Evolutionary conservation across 1,140 invertebrate genomes (phyloP).

Genomic region (Hyposmocoma kahamanoa): DNA sequence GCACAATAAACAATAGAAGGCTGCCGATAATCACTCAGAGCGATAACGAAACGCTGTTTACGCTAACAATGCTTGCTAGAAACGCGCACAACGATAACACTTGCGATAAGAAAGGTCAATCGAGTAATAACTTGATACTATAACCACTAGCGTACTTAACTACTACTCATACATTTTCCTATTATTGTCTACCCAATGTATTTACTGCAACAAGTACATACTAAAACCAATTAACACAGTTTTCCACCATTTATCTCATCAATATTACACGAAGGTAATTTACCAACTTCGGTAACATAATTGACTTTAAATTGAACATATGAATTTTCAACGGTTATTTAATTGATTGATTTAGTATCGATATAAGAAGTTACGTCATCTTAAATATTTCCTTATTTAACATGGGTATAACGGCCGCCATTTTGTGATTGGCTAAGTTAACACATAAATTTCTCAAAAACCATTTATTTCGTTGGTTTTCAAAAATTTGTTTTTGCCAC

Average conservation of each 20-base stretch:
- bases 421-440: not conserved
- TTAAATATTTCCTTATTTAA: not conserved
- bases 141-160: no score
- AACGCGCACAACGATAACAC: conserved; percentile 16
- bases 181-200: no score
- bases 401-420: not conserved
- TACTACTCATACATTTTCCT: no score
- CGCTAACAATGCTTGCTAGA: conserved; percentile 27
- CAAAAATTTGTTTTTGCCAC: no score
- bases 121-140: conserved; percentile 18
- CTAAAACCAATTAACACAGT: conserved; percentile 15
- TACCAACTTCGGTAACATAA: not conserved
- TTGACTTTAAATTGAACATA: not conserved
- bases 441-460: no score
- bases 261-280: not conserved
- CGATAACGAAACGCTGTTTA: conserved; percentile 30
- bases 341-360: not conserved
- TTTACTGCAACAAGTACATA: not conserved
- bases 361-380: not conserved
- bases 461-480: no score
- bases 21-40: conserved; percentile 16
- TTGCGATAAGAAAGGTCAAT: conserved; percentile 26
- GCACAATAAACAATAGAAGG: conserved; percentile 29
- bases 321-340: not conserved
- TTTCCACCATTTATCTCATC: conserved; percentile 4